Conservation (phyloP, 2,797 vertebrate species). For the Artibeus jamaicensis region DNA sequence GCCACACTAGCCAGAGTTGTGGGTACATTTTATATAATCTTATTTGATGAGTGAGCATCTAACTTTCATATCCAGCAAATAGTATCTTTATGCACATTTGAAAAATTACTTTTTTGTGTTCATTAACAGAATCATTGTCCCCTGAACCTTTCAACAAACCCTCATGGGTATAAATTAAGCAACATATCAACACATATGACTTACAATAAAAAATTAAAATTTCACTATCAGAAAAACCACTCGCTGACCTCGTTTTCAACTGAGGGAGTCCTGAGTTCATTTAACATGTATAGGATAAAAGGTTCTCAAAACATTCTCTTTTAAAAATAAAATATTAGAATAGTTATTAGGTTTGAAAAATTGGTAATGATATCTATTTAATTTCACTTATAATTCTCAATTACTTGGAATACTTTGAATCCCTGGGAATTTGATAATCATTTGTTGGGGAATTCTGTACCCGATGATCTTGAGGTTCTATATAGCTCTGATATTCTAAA, state of each 20-base stretch:
- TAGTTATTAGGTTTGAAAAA: constrained; percentile 24
- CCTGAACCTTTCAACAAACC: not conserved
- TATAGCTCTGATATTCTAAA: not conserved
- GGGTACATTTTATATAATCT: not conserved
- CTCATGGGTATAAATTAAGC: not conserved
- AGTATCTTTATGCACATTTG: not conserved
- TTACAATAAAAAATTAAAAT: constrained; percentile 17
- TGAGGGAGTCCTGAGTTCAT: not conserved
- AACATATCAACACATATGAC: not conserved
- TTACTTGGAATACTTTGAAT: not conserved
- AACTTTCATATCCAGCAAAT: not conserved
- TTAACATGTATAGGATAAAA: not conserved
- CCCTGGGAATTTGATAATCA: not conserved
- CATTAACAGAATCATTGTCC: not conserved
- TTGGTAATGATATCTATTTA: not conserved
- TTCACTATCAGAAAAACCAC: not conserved
- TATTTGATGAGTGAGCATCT: not conserved
- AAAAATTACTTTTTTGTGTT: not conserved
- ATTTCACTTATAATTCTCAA: not conserved
- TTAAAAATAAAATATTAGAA: constrained; percentile 3
- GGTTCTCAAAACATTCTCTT: not conserved
- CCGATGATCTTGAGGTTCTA: not conserved
- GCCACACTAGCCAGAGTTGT: not conserved
- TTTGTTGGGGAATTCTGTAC: not conserved
- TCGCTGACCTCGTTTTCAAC: not conserved